A percentile compares a stretch with the other conserved stretches of the same genome.
Evolutionary conservation across 2,113 vertebrate species (phyloP).

Genomic region (Boulengerochromis microlepis): DNA sequence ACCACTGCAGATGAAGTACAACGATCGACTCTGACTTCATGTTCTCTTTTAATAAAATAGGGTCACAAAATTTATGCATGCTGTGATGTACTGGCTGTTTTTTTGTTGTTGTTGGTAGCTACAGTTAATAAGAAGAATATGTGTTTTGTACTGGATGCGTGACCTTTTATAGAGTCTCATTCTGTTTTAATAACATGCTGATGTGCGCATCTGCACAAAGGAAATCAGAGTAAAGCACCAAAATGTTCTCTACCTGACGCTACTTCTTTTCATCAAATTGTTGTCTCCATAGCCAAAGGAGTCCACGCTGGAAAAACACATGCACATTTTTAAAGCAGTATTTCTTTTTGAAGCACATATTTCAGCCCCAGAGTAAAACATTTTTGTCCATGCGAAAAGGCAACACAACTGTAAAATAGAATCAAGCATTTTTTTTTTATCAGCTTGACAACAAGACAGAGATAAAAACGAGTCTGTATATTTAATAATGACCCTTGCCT

Average conservation of each 20-base stretch:
- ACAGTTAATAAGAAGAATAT: neutral
- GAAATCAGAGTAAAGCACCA: neutral
- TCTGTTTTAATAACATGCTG: neutral
- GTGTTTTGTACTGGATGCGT: neutral
- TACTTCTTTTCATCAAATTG: neutral
- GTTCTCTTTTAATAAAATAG: neutral
- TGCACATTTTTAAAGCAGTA: neutral
- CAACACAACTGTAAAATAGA: neutral
- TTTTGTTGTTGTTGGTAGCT: neutral
- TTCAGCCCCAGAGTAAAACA: neutral
- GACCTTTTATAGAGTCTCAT: neutral
- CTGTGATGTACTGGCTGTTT: neutral
- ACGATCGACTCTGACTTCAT: neutral
- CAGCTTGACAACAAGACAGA: neutral
- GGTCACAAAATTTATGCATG: neutral
- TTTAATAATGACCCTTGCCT: neutral
- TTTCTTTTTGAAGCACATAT: neutral
- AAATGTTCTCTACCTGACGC: neutral
- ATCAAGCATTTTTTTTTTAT: neutral
- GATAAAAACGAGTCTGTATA: neutral
- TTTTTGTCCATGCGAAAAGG: neutral
- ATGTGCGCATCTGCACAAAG: neutral
- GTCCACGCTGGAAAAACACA: neutral
- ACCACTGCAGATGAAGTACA: slow-evolving; percentile 21
- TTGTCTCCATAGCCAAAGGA: neutral